Base-by-base conservation (phyloP, 2,888 invertebrate genomes). In the Papilio protenor region DNA sequence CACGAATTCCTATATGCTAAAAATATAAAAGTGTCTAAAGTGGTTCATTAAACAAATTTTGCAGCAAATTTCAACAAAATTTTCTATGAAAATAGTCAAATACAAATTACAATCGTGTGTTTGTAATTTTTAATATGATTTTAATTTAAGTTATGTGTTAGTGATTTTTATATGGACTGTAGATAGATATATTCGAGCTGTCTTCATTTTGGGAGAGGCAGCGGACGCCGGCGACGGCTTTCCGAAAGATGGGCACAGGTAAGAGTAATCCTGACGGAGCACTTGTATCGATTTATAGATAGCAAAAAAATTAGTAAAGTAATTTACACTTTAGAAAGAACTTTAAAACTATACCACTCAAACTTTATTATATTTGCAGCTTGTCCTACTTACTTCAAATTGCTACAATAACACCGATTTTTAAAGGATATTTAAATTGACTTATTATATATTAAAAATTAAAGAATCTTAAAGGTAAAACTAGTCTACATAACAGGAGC, bases 191-290 rank as follows among this genome's bases (percentile, higher is more conserved):
- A 82, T 84, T 85, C 92, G 95, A 89, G 89, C 94, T 95, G 94
- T 94, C 95, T 87, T 90, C 95, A 81, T 95, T 96, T 90, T 96
- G 96, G 96, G 95, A 95, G 83, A 96, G 96, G 87, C 95, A 95
- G 85, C 95, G 96, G 94, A 87, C 94, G 90, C 95, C 95, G 87
- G 87, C 94, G 92, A 92, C 90, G 90, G 91, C 93, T 84, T 95
- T 96, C 91, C 96, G 96, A 87, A 97, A 96, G 88, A 97, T 97
- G 97, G 96, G 96, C 84, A 96, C 96, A 96, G 96, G 97, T 97
- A 88, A 94, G 92, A 59, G 47, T 21, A 23, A 59, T 11, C 27
- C 14, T 61, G 61, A 5, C 1, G 16, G 27, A 27, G 8, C 21
- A 59, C 6, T 23, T 57, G 14, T 12, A 23, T 59, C 18, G 3